These are phyloP conservation scores for Oncopeltus fasciatus DNA, from an alignment of 1,140 invertebrate species.

Conservation along the genomic window DNA sequence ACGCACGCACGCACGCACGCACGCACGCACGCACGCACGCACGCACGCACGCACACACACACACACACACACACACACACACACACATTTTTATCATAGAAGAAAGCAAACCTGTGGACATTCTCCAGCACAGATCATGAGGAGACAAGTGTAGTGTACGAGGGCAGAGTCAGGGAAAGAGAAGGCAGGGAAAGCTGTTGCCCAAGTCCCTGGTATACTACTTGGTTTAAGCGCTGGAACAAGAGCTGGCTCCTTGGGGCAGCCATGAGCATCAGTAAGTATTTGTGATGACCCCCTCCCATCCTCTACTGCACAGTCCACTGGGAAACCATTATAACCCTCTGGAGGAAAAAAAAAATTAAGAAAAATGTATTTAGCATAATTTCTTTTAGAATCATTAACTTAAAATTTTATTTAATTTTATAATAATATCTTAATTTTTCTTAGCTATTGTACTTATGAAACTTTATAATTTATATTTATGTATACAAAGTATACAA, in stretches of 20 bases:
- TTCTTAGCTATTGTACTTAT: too few relatives aligned
- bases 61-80: conserved; percentile 3
- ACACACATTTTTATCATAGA: too few relatives aligned
- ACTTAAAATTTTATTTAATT: too few relatives aligned
- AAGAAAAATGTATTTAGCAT: too few relatives aligned
- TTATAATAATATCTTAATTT: too few relatives aligned
- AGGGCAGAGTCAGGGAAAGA: conserved; percentile 14
- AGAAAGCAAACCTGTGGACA: conserved; percentile 9
- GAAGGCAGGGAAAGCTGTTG: conserved; percentile 17
- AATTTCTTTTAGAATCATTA: too few relatives aligned
- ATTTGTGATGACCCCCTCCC: conserved; percentile 10
- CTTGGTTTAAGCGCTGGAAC: conserved; percentile 2
- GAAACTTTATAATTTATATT: too few relatives aligned
- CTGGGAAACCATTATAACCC: not conserved
- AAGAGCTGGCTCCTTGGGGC: conserved; percentile 9
- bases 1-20: not conserved
- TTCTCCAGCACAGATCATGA: conserved; percentile 11
- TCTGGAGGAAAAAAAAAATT: too few relatives aligned
- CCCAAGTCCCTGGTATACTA: conserved; percentile 5
- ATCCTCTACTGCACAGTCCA: conserved; percentile 15
- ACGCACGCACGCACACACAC: not conserved
- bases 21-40: not conserved
- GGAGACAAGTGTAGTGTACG: conserved; percentile 15
- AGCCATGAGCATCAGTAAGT: conserved; percentile 11
- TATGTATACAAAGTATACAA: too few relatives aligned